Percentiles rank a stretch among this genome's conserved stretches.
Conservation (phyloP, 2,797 vertebrate species). For the Arnoldichthys spilopterus region DNA sequence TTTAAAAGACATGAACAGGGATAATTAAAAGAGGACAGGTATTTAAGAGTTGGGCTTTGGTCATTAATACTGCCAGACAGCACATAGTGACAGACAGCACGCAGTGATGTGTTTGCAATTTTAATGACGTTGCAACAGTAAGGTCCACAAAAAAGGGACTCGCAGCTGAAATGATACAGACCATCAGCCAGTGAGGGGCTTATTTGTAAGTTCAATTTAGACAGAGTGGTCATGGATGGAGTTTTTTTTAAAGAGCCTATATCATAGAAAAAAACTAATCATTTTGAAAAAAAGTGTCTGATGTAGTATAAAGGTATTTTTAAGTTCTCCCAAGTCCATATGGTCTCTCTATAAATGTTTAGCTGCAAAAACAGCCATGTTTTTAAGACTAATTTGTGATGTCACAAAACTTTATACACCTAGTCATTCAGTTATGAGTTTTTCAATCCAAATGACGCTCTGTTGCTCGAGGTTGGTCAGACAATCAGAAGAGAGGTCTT, state of each 20-base stretch:
- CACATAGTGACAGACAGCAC: constrained; percentile 80
- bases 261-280: neutral
- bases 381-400: neutral
- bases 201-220: neutral
- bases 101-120: constrained; percentile 76
- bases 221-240: neutral
- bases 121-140: constrained; percentile 80
- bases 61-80: constrained; percentile 86
- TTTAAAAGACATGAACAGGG: constrained; percentile 90
- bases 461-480: too few species aligned
- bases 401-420: too few species aligned
- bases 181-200: constrained; percentile 15
- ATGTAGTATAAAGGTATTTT: too few species aligned
- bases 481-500: too few species aligned
- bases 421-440: too few species aligned
- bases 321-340: neutral
- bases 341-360: neutral
- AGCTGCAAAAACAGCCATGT: too few species aligned
- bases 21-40: constrained; percentile 91
- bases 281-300: neutral
- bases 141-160: constrained; percentile 56
- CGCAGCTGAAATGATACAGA: neutral
- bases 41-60: constrained; percentile 83
- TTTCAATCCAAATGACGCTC: too few species aligned
- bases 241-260: neutral